phyloP scores from a whole-genome alignment of 2,797 vertebrate genomes.

The Sardinella longiceps region DNA sequence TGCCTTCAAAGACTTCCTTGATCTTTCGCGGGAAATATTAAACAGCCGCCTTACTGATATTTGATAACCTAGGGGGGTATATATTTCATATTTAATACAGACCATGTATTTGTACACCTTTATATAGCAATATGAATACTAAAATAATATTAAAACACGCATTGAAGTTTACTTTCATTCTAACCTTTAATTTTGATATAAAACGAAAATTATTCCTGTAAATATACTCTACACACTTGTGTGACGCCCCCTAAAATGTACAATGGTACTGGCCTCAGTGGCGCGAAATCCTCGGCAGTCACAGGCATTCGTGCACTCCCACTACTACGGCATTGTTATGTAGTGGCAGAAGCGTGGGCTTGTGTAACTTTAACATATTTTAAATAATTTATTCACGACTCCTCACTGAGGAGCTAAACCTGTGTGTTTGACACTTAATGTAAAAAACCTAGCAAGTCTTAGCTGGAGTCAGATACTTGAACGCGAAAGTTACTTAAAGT shows the following conservation, averaged over 20 bases:
- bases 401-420: not conserved
- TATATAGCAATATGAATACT: not conserved
- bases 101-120: not conserved
- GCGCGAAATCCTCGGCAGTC: slow-evolving; percentile 69
- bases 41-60: not conserved
- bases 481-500: no score
- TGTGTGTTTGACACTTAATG: not conserved
- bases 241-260: slow-evolving; percentile 22
- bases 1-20: no score
- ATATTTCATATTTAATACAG: not conserved
- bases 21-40: slow-evolving; percentile 14
- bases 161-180: not conserved
- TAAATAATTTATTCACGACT: not conserved
- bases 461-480: no score
- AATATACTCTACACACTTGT: not conserved
- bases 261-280: slow-evolving; percentile 63
- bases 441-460: not conserved
- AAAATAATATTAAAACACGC: not conserved
- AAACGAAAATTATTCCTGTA: not conserved
- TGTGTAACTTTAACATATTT: not conserved
- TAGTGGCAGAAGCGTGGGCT: not conserved
- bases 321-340: not conserved
- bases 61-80: not conserved
- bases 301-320: not conserved
- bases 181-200: not conserved